Evolutionary conservation across 2,797 vertebrate species (phyloP).

Genomic region (Cirrhinus molitorella): DNA sequence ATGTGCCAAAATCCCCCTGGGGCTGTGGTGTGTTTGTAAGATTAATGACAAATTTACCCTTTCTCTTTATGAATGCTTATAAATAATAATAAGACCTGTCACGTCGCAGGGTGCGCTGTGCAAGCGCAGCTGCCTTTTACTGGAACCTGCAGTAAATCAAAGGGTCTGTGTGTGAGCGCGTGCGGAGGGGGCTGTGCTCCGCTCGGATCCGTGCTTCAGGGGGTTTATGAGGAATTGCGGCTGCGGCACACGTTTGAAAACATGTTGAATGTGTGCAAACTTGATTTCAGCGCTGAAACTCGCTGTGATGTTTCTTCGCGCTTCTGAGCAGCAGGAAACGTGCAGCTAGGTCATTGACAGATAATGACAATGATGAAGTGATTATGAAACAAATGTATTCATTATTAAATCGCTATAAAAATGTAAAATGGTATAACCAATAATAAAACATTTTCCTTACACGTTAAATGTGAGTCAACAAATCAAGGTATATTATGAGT

Average conservation of each 20-base stretch:
- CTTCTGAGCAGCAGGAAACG: slow-evolving; percentile 9
- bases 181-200: background rate
- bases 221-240: slow-evolving; percentile 37
- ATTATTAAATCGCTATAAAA: background rate
- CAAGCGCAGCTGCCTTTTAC: slow-evolving; percentile 67
- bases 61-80: slow-evolving; percentile 79
- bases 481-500: background rate
- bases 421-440: background rate
- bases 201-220: slow-evolving; percentile 12
- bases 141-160: slow-evolving; percentile 60
- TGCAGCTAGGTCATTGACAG: background rate
- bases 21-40: slow-evolving; percentile 58
- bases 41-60: slow-evolving; percentile 80
- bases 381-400: background rate
- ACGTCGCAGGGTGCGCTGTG: slow-evolving; percentile 60
- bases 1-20: slow-evolving; percentile 40
- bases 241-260: slow-evolving; percentile 24
- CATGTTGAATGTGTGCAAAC: slow-evolving; percentile 35
- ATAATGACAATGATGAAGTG: background rate
- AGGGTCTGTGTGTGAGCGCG: background rate
- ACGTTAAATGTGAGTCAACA: background rate
- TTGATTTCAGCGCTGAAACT: background rate
- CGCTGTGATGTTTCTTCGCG: slow-evolving; percentile 1
- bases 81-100: slow-evolving; percentile 80
- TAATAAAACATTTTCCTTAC: background rate